A percentile compares a stretch with the other conserved stretches of the same genome.
These are phyloP conservation scores for Linyphia triangularis DNA, from an alignment of 2,888 invertebrate genomes.

Conservation along the genomic window DNA sequence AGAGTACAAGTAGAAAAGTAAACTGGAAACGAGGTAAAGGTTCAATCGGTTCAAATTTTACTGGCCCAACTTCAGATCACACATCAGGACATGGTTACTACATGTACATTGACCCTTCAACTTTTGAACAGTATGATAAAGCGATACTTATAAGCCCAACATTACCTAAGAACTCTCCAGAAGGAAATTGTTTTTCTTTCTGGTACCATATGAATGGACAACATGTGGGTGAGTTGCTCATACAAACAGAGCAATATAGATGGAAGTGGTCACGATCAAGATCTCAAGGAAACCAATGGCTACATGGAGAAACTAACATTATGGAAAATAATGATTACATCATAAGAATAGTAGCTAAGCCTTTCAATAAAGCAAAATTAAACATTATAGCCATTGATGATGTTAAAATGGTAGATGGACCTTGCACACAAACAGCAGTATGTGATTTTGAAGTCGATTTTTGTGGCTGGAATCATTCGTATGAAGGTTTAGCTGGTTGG, in stretches of 20 bases:
- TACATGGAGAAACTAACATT: conserved; percentile 51
- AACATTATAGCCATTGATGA: conserved; percentile 76
- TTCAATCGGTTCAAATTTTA: conserved; percentile 37
- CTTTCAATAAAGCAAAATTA: background rate
- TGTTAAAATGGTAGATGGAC: conserved; percentile 70
- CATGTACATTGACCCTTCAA: conserved; percentile 41
- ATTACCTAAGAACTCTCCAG: conserved; percentile 61
- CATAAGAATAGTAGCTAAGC: conserved; percentile 40
- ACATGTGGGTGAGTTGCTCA: conserved; percentile 52
- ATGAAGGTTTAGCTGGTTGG: conserved; percentile 53
- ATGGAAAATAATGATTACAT: conserved; percentile 49
- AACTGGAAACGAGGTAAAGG: conserved; percentile 66
- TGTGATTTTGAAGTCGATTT: conserved; percentile 75
- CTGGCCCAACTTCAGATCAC: conserved; percentile 75
- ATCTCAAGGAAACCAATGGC: conserved; percentile 69
- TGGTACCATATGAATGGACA: conserved; percentile 79
- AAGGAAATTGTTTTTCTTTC: conserved; percentile 78
- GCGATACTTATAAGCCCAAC: conserved; percentile 57
- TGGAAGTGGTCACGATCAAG: conserved; percentile 24
- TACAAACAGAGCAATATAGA: background rate
- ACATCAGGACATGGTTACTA: conserved; percentile 74
- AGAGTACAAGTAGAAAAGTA: background rate
- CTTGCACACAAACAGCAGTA: conserved; percentile 50
- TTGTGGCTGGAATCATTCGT: conserved; percentile 74
- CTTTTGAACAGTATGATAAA: background rate